Evolutionary conservation across 2,888 invertebrate genomes (phyloP), one percentile per base, ranked within the genome.

Genomic region (Pseudococcus jackbeardsleyi): DNA sequence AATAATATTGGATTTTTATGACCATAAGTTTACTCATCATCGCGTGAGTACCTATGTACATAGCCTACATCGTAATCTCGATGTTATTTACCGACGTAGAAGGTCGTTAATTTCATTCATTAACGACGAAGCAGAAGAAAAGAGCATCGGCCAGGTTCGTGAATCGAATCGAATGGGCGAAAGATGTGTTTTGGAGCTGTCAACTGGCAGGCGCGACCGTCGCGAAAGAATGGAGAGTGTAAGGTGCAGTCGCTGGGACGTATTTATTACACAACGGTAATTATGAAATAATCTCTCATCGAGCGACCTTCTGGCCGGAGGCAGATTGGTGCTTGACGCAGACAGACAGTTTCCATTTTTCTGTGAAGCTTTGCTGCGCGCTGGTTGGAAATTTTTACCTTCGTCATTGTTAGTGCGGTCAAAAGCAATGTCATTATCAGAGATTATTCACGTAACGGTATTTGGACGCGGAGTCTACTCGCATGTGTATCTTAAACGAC

Each of bases 361-460:
- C 64, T 64, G 64, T 64, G 64, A 72, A 72, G 26, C 72, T 72
- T 22, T 39, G 72, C 72, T 26, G 17, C 5, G 17, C 15, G 42
- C 6, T 42, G 42, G 12, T 72, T 17, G 72, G 72, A 54, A 59
- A 19, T 59, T 33, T 68, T 68, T 68, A 68, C 72, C 15, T 46
- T 46, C 79, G 79, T 82, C 79, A 82, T 46, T 72, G 64, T 64
- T 15, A 39, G n/a, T 82, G 79, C 17, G 79, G 79, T 82, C 79
- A 42, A 33, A 46, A 33, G 39, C 79, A 82, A 82, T 82, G 79
- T 82, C 79, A 82, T 82, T 82, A 82, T 46, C 79, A 33, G 19
- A 72, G 33, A 72, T 72, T 72, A 72, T 72, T 39, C 72, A 33
- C 26, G 72, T 72, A 72, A 72, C 72, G 72, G 72, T 72, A 33